Conservation (phyloP, 2,113 vertebrate species). For the Cygnus buccinator region DNA sequence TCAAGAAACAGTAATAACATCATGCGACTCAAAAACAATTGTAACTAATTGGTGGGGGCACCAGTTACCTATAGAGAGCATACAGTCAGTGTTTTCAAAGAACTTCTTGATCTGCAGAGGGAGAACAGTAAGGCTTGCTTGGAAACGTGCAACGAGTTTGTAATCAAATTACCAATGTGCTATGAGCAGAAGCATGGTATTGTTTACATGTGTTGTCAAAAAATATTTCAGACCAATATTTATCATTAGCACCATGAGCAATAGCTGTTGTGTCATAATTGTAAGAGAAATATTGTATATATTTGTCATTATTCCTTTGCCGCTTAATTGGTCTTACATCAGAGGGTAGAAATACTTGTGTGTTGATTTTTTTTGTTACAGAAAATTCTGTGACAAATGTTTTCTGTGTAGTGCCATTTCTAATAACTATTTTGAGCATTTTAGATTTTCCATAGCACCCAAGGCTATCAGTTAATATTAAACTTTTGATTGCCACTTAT, state of each 20-base stretch:
- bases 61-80: neutral
- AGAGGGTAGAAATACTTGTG: neutral
- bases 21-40: neutral
- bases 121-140: neutral
- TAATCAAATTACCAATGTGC: neutral
- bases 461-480: neutral
- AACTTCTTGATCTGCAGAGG: neutral
- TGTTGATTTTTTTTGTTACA: neutral
- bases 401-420: neutral
- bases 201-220: neutral
- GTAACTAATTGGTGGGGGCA: fast-evolving
- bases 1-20: neutral
- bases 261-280: neutral
- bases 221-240: neutral
- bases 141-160: neutral
- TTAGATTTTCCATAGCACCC: neutral
- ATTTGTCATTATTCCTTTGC: neutral
- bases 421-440: neutral
- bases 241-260: neutral
- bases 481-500: neutral
- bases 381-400: neutral
- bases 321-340: neutral
- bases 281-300: neutral
- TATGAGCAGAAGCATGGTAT: neutral
- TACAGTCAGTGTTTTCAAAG: neutral